Evolutionary conservation across 2,113 vertebrate species (phyloP).

Genomic region (Astur gentilis): DNA sequence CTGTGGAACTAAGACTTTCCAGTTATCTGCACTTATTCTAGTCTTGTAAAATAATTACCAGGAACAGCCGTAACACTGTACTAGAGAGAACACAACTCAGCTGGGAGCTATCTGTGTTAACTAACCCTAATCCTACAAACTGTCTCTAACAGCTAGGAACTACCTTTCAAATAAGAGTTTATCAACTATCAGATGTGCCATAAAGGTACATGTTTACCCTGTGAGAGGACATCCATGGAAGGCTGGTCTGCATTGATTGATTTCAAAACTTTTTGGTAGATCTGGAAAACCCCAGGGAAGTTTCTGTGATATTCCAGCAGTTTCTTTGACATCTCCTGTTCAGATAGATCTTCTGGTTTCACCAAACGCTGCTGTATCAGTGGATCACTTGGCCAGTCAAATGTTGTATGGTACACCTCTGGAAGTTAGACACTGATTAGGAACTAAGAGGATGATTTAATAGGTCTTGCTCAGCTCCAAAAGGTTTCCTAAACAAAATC

Average conservation of each 20-base stretch:
- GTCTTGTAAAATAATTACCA: not conserved
- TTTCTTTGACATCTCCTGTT: slow-evolving; percentile 60
- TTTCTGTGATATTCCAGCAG: slow-evolving; percentile 76
- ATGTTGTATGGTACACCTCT: slow-evolving; percentile 90
- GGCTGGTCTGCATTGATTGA: slow-evolving; percentile 85
- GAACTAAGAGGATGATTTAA: not conserved
- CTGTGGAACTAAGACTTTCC: not conserved
- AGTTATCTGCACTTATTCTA: not conserved
- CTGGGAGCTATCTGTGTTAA: not conserved
- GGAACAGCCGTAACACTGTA: not conserved
- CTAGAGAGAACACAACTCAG: not conserved
- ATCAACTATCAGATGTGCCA: not conserved
- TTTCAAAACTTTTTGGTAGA: slow-evolving; percentile 76
- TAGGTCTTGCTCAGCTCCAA: not conserved
- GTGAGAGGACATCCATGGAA: slow-evolving; percentile 80
- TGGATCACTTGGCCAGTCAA: slow-evolving; percentile 72
- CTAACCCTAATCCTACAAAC: not conserved
- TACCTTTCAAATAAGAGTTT: not conserved
- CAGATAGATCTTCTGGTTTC: slow-evolving; percentile 46
- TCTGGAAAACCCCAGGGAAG: slow-evolving; percentile 70
- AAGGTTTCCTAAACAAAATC: not conserved
- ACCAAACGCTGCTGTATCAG: slow-evolving; percentile 68
- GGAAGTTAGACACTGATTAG: not conserved
- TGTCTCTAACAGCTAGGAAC: not conserved
- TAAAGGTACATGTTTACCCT: slow-evolving; percentile 70